Evolutionary conservation across 2,888 invertebrate genomes (phyloP).

Genomic region (Pherbina coryleti): DNA sequence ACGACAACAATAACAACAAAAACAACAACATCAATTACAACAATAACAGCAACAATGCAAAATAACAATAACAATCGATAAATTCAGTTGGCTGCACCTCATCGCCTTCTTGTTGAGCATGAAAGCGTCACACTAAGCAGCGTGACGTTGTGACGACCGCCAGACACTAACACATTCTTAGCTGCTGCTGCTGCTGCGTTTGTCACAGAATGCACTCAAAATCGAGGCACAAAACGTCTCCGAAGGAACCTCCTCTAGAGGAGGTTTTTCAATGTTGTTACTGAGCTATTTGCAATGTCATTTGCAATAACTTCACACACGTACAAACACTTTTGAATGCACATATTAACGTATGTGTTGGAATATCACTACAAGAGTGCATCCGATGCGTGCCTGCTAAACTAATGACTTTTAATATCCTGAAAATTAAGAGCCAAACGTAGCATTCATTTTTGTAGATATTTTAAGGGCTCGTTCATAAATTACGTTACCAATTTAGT

Average conservation of each 20-base stretch:
- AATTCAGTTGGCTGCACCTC: not conserved
- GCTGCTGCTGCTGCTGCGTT: not conserved
- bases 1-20: not conserved
- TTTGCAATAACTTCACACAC: no score
- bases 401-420: no score
- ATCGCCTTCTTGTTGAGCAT: not conserved
- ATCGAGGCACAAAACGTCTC: not conserved
- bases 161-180: not conserved
- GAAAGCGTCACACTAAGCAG: not conserved
- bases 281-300: no score
- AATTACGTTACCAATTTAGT: no score
- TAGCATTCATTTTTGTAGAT: no score
- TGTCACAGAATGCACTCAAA: not conserved
- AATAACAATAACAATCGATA: slow-evolving; percentile 16
- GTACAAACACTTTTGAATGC: not conserved
- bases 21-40: not conserved
- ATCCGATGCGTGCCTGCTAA: not conserved
- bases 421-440: no score
- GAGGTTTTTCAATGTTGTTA: not conserved
- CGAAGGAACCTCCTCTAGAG: not conserved
- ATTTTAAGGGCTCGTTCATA: no score
- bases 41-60: not conserved
- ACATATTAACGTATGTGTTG: not conserved
- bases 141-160: not conserved
- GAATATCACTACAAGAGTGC: not conserved